Evolutionary conservation across 1,140 invertebrate species (phyloP).

Genomic region (Hyles euphorbiae): DNA sequence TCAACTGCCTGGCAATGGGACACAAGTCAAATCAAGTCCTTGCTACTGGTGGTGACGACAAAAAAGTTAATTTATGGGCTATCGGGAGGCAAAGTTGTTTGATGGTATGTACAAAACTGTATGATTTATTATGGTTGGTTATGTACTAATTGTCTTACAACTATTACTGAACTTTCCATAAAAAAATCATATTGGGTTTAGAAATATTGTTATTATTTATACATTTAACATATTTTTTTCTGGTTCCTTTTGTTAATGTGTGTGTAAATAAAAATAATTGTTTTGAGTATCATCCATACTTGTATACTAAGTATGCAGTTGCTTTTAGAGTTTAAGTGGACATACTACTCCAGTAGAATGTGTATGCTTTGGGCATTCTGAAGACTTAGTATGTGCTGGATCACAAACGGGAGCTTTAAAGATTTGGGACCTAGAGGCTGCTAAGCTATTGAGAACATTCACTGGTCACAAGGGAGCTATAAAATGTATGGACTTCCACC

Average conservation of each 20-base stretch:
- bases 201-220: too few relatives aligned
- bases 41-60: slow-evolving; percentile 97
- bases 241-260: too few relatives aligned
- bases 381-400: slow-evolving; percentile 96
- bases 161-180: too few relatives aligned
- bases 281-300: not conserved
- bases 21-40: slow-evolving; percentile 89
- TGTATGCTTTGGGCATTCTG: slow-evolving; percentile 94
- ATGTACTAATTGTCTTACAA: not conserved
- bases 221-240: too few relatives aligned
- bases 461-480: slow-evolving; percentile 95
- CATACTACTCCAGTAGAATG: slow-evolving; percentile 96
- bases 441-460: slow-evolving; percentile 92
- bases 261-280: too few relatives aligned
- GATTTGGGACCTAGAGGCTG: slow-evolving; percentile 97
- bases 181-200: too few relatives aligned
- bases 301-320: not conserved
- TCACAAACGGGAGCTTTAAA: slow-evolving; percentile 95
- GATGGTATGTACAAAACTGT: slow-evolving; percentile 80
- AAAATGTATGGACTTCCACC: slow-evolving; percentile 96
- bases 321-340: slow-evolving; percentile 88
- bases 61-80: slow-evolving; percentile 98
- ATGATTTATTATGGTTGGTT: not conserved
- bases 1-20: slow-evolving; percentile 93
- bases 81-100: slow-evolving; percentile 96